phyloP scores from a whole-genome alignment of 2,888 invertebrate genomes.

The Liodrosophila aerea region DNA sequence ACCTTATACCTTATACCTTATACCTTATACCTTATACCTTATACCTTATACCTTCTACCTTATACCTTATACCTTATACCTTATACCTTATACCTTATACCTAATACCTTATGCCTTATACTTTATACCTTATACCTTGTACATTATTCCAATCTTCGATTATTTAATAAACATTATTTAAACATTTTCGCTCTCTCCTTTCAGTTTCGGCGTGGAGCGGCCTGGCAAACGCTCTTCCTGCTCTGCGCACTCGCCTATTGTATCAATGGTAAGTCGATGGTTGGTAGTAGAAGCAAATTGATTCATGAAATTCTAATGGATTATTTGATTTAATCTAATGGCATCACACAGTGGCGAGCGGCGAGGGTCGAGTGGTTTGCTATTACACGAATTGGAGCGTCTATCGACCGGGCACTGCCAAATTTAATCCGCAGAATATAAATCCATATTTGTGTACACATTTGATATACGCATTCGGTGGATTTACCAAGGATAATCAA shows the following conservation, averaged over 20 bases:
- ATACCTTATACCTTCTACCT: too few relatives aligned
- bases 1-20: too few relatives aligned
- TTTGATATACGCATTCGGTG: conserved; percentile 95
- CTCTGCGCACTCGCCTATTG: conserved; percentile 74
- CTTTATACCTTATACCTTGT: too few relatives aligned
- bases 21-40: too few relatives aligned
- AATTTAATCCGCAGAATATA: conserved; percentile 96
- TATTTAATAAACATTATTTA: not conserved
- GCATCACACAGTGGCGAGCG: conserved; percentile 72
- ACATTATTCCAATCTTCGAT: too few relatives aligned
- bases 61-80: too few relatives aligned
- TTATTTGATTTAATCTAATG: not conserved
- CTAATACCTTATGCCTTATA: too few relatives aligned
- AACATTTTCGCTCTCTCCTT: conserved; percentile 1
- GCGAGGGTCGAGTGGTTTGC: conserved; percentile 91
- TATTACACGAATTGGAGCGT: conserved; percentile 98
- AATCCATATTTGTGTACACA: conserved; percentile 97
- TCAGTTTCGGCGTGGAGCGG: conserved; percentile 81
- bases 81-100: too few relatives aligned
- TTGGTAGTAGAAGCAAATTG: not conserved
- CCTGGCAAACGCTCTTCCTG: conserved; percentile 80
- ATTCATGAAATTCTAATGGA: not conserved
- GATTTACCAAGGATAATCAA: conserved; percentile 94
- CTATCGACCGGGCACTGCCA: conserved; percentile 93
- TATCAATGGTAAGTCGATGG: conserved; percentile 74